Base-by-base conservation (phyloP, 2,888 invertebrate species). In the Arctia plantaginis region DNA sequence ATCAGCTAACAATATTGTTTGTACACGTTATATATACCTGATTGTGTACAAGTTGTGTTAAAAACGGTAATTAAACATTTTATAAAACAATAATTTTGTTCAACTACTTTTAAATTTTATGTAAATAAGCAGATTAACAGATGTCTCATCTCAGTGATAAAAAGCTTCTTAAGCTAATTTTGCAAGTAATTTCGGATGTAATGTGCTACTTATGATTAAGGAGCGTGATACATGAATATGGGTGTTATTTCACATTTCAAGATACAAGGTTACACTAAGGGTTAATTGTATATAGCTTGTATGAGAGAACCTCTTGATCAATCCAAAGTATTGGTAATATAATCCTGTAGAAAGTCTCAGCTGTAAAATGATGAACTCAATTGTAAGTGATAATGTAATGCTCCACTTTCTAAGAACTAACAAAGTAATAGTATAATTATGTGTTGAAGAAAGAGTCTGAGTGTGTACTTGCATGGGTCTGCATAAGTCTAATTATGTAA, bases 21-120 rank as follows among this genome's bases (percentile, higher is more conserved):
- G 85, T 86, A 86, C 83, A 87, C 80, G 73, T 66, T 80, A 77
- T 79, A 83, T 82, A 82, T 73, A 80, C 75, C 80, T 80, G 84
- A 79, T 79, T 65, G 80, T 77, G 75, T 79, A 83, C 78, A 88
- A 62, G 69, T 71, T 66, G 51, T 71, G 55, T 75, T 80, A 80
- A 75, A 81, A 85, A 85, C 82, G 73, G 78, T 82, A 80, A 83
- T n/a, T 88, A 87, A 88, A 88, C 80, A 87, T 88, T 81, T 84
- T 80, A 86, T 82, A 87, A 86, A 87, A 82, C 85, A 86, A 86
- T 84, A 41, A 81, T 78, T 79, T 77, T 64, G 65, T 81, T 81
- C 79, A 83, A 82, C 78, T 84, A 88, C 83, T 77, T 79, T 81
- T 83, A 82, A 78, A 75, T 76, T 80, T 82, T 76, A 78, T 84